Evolutionary conservation across 2,113 vertebrate genomes (phyloP), one percentile per base, ranked within the genome.

Genomic region (Anthoscopus minutus): DNA sequence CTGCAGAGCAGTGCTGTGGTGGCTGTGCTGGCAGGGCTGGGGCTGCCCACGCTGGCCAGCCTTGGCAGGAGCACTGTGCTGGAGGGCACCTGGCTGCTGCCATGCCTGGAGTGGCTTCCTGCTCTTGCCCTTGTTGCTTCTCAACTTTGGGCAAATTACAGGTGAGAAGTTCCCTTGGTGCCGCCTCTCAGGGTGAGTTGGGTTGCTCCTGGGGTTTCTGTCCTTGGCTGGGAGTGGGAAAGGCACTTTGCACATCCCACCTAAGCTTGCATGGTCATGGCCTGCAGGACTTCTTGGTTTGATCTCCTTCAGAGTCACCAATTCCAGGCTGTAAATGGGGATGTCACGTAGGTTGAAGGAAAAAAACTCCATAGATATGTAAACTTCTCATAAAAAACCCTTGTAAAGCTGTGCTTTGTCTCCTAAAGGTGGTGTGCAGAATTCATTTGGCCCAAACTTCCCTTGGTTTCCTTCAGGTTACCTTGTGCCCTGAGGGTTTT

Each of bases 1-100:
- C 98, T 99, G 90, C 99, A 99, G 98, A 98, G 99, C 76, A 98
- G 98, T 2, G 98, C 98, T 0, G 98, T 98, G 65, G 96, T 99
- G 93, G 99, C 98, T 2, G 98, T 99, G 88, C 98, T 99, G 70
- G 98, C 99, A 2, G 99, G 99, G 74, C 80, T 99, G 8, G 99
- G 99, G 11, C 92, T 99, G 96, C 97, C 98, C 48, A 50, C 88
- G 0, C 96, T 98, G 11, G 72, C 89, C 60, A 95, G 80, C 5
- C 72, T 97, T 11, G 96, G 98, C 19, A 97, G 98, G 64, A 96
- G 94, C n/a, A 57, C 95, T 19, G 67, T 96, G 81, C 96, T 98
- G 70, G 96, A 92, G 53, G 60, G 35, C 58, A 94, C 93, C 61
- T 10, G 47, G 3, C 17, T 96, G 66, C 96, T 98, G 94, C 98